Conservation (phyloP, 2,888 invertebrate genomes). For the Lycia hirtaria region DNA sequence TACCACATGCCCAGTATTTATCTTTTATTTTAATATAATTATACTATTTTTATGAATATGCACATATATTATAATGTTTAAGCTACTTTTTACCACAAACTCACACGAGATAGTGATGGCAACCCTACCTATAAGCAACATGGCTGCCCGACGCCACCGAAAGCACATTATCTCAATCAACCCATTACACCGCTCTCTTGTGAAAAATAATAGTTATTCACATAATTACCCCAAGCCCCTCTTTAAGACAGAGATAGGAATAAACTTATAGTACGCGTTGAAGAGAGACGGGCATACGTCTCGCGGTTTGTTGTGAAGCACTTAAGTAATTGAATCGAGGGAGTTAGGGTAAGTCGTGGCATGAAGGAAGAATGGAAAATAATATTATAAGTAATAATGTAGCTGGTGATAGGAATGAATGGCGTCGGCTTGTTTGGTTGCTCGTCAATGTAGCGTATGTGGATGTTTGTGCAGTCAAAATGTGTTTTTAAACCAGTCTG, state of each 20-base stretch:
- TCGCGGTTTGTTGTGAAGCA: slow-evolving; percentile 65
- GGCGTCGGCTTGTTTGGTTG: slow-evolving; percentile 49
- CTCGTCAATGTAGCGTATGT: slow-evolving; percentile 52
- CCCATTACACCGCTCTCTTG: slow-evolving; percentile 72
- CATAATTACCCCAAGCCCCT: slow-evolving; percentile 75
- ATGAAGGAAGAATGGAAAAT: slow-evolving; percentile 75
- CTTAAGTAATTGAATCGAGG: slow-evolving; percentile 83
- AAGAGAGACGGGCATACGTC: slow-evolving; percentile 60
- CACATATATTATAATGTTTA: too few species aligned
- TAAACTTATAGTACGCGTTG: slow-evolving; percentile 43
- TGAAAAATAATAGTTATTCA: slow-evolving; percentile 83
- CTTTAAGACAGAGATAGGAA: slow-evolving; percentile 55
- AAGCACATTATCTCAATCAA: slow-evolving; percentile 74
- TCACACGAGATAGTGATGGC: too few species aligned
- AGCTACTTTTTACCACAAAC: too few species aligned
- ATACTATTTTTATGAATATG: too few species aligned
- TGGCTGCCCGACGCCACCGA: slow-evolving; percentile 57
- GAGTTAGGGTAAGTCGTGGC: slow-evolving; percentile 68
- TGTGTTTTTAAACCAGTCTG: slow-evolving; percentile 7
- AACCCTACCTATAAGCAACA: slow-evolving; percentile 59
- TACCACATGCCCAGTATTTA: too few species aligned
- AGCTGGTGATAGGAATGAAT: slow-evolving; percentile 37
- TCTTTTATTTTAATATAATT: too few species aligned
- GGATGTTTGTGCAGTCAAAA: slow-evolving; percentile 30
- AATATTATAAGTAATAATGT: slow-evolving; percentile 63